A percentile compares a stretch with the other conserved stretches of the same genome.
Conservation (phyloP, 1,140 invertebrate genomes). For the Tetranychus urticae region DNA sequence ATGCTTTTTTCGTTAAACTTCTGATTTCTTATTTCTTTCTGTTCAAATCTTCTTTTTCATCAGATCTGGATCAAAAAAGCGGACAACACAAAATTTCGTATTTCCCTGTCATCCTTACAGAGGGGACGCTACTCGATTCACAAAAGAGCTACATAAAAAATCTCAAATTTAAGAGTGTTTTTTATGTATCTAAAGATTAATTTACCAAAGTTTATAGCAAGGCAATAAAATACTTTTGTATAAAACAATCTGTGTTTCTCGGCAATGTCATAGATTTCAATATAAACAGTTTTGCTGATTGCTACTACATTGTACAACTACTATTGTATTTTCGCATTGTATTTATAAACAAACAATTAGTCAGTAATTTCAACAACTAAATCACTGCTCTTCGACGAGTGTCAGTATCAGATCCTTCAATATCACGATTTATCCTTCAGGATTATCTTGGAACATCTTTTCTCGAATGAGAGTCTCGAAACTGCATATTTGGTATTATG, state of each 20-base stretch:
- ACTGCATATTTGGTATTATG: constrained; percentile 92
- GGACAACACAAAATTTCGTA: constrained; percentile 50
- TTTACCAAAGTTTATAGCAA: no score
- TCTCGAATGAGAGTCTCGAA: constrained; percentile 61
- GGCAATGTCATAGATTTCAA: no score
- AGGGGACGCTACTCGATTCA: constrained; percentile 69
- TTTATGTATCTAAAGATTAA: no score
- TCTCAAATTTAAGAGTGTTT: no score
- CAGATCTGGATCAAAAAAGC: constrained; percentile 77
- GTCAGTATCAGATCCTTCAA: constrained; percentile 95
- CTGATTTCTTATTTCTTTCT: neutral
- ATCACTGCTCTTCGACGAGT: constrained; percentile 78
- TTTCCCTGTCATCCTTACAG: constrained; percentile 54
- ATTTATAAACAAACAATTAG: no score
- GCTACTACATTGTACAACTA: no score
- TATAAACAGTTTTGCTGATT: no score
- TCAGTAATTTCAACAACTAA: constrained; percentile 33
- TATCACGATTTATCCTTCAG: constrained; percentile 95
- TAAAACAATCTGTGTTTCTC: no score
- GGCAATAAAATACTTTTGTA: no score
- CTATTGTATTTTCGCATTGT: no score
- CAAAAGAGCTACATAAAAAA: constrained; percentile 26
- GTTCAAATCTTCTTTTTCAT: constrained; percentile 16
- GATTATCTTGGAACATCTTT: constrained; percentile 90
- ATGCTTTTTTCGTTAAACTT: neutral